These are phyloP conservation scores for Saccostrea cuccullata DNA, from an alignment of 1,140 invertebrate species.

Conservation along the genomic window DNA sequence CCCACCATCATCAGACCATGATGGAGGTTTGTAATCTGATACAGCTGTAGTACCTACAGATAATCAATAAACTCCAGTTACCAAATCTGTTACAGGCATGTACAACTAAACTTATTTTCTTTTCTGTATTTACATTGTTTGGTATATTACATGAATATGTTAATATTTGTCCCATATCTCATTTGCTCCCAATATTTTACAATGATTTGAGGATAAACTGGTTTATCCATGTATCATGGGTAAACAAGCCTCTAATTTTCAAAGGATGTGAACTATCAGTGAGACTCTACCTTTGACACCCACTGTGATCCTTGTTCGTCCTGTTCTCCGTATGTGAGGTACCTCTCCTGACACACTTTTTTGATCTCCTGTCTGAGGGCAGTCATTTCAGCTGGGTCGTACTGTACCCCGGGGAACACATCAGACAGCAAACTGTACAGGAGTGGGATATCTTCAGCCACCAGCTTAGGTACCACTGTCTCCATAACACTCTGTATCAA, in stretches of 20 bases:
- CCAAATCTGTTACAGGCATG: neutral
- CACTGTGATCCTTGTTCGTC: conserved; percentile 74
- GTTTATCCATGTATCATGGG: neutral
- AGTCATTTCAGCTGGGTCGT: conserved; percentile 96
- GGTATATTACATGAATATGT: no score
- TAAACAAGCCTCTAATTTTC: no score
- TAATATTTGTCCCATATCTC: no score
- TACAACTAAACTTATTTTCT: neutral
- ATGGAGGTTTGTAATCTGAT: conserved; percentile 99
- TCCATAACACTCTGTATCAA: conserved; percentile 99
- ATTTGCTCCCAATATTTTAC: neutral
- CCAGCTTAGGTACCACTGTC: conserved; percentile 99
- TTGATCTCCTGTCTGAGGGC: conserved; percentile 92
- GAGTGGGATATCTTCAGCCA: conserved; percentile 98
- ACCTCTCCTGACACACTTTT: conserved; percentile 96
- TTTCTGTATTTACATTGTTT: neutral
- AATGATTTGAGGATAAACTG: neutral
- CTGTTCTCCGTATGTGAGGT: conserved; percentile 92
- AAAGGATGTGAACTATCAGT: neutral
- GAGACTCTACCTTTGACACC: conserved; percentile 73
- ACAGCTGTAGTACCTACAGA: conserved; percentile 95
- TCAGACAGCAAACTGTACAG: conserved; percentile 98
- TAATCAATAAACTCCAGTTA: neutral
- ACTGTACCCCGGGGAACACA: conserved; percentile 98
- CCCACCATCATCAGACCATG: conserved; percentile 99